Evolutionary conservation across 2,888 invertebrate species (phyloP).

Genomic region (Gastrophysa polygoni): DNA sequence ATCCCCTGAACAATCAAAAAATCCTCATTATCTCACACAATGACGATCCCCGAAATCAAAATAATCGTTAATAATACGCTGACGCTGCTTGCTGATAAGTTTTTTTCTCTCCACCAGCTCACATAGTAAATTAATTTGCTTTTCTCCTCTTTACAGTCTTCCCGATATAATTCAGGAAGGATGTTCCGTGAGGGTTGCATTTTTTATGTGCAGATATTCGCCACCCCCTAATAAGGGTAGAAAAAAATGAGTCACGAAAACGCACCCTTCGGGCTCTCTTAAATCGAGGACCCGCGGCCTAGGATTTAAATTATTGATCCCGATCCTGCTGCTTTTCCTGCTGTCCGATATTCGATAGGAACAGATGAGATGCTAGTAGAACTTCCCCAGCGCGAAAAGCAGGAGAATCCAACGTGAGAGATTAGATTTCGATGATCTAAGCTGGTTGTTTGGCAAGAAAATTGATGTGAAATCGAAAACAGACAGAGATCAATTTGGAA

Average conservation of each 20-base stretch:
- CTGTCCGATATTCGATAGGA: constrained; percentile 27
- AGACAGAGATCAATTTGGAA: no score
- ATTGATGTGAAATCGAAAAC: no score
- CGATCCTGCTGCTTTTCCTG: constrained; percentile 26
- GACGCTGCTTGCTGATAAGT: constrained; percentile 38
- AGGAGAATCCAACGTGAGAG: background rate
- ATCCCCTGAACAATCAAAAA: constrained; percentile 36
- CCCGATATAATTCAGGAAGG: constrained; percentile 46
- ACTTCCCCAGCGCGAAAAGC: background rate
- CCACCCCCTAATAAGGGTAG: constrained; percentile 54
- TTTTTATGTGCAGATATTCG: constrained; percentile 58
- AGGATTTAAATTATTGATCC: constrained; percentile 57
- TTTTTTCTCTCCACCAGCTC: constrained; percentile 28
- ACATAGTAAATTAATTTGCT: constrained; percentile 48
- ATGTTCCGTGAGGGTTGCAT: constrained; percentile 52
- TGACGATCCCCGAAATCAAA: constrained; percentile 42
- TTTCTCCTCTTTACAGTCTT: constrained; percentile 45
- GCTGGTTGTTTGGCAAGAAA: no score
- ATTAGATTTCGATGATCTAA: no score
- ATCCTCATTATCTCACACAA: constrained; percentile 39
- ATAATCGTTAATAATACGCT: constrained; percentile 41
- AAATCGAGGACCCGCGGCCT: constrained; percentile 55
- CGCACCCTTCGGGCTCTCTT: constrained; percentile 52
- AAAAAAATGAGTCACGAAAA: constrained; percentile 59
- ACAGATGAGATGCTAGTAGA: constrained; percentile 4